Percentiles rank a stretch among this genome's conserved stretches.
These are phyloP conservation scores for Solea senegalensis DNA, from an alignment of 2,113 vertebrate species.

Conservation along the genomic window DNA sequence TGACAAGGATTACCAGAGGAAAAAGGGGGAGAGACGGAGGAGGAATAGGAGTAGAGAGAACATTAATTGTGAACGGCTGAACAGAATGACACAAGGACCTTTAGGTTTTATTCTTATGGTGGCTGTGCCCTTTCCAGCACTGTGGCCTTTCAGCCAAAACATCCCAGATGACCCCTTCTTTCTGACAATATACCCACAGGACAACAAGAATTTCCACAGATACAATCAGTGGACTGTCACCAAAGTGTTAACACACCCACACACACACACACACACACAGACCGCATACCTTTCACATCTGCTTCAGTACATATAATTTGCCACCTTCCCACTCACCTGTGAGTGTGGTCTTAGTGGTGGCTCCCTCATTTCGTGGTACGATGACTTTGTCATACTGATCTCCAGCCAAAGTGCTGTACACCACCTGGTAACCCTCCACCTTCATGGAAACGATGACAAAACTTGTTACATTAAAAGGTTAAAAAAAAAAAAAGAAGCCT, in stretches of 20 bases:
- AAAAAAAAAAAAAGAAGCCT: neutral
- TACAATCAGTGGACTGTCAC: conserved; percentile 60
- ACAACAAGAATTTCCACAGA: conserved; percentile 63
- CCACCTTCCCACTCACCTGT: conserved; percentile 77
- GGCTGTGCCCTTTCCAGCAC: conserved; percentile 64
- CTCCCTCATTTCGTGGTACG: conserved; percentile 83
- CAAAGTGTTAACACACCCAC: conserved; percentile 32
- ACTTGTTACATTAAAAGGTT: neutral
- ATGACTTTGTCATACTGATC: conserved; percentile 93
- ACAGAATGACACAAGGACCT: conserved; percentile 57
- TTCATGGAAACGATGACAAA: conserved; percentile 28
- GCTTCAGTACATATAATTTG: no score
- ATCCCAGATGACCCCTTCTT: conserved; percentile 55
- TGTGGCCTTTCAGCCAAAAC: conserved; percentile 56
- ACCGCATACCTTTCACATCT: no score
- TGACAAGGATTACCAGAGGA: conserved; percentile 25
- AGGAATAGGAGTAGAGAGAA: conserved; percentile 24
- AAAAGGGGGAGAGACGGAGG: conserved; percentile 4
- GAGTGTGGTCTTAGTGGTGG: conserved; percentile 88
- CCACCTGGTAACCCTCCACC: conserved; percentile 90
- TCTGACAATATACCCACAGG: conserved; percentile 66
- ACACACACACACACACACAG: no score
- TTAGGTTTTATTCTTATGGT: conserved; percentile 60
- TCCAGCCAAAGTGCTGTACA: conserved; percentile 95
- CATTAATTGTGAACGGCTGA: conserved; percentile 57